Conservation (phyloP, 2,113 vertebrate species). For the Chloropsis hardwickii region DNA sequence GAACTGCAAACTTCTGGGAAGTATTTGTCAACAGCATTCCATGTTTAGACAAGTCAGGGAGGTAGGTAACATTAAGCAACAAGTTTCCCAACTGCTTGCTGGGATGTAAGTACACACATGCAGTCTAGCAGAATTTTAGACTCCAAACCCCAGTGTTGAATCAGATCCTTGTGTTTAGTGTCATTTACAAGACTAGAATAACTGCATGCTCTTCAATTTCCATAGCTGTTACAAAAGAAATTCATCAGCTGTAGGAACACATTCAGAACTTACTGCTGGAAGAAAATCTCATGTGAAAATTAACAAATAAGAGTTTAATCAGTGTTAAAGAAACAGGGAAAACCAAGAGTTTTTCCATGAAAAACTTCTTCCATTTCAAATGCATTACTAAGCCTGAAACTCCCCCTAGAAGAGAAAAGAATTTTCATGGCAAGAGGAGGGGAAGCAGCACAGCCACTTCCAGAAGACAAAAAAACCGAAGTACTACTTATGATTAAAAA, state of each 20-base stretch:
- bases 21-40: not conserved
- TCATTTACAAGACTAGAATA: not conserved
- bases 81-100: not conserved
- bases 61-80: not conserved
- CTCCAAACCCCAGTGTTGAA: not conserved
- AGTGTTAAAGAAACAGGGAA: not conserved
- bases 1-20: not conserved
- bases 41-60: not conserved
- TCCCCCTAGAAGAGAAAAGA: not conserved
- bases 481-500: not conserved
- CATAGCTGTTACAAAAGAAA: not conserved
- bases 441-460: not conserved
- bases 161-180: not conserved
- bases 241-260: not conserved
- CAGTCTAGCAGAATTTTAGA: not conserved
- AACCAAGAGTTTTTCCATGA: not conserved
- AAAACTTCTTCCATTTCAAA: not conserved
- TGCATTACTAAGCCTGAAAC: not conserved
- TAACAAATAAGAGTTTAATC: not conserved
- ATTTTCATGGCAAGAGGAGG: not conserved
- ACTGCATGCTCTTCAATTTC: not conserved
- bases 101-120: not conserved
- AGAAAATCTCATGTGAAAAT: not conserved
- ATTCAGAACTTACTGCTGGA: not conserved
- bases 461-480: too few species aligned